These are phyloP conservation scores for Cyprinella venusta DNA, from an alignment of 2,797 vertebrate species.

Conservation along the genomic window DNA sequence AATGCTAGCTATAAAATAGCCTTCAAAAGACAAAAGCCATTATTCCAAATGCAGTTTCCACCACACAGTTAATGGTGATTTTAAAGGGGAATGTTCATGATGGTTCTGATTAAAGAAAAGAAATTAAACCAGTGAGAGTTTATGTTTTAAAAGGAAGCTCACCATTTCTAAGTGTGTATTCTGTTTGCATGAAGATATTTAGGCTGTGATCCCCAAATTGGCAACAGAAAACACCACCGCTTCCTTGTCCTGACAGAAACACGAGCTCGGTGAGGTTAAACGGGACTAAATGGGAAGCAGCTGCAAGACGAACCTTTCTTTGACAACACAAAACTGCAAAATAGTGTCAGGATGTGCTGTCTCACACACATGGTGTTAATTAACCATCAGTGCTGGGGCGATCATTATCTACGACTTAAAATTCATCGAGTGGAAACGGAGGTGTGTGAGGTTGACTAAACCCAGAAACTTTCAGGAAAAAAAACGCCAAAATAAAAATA, in stretches of 20 bases:
- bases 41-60: not conserved
- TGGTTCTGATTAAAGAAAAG: not conserved
- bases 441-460: not conserved
- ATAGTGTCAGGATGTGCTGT: not conserved
- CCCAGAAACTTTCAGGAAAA: not conserved
- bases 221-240: not conserved
- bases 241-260: not conserved
- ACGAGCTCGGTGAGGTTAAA: constrained; percentile 6
- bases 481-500: not conserved
- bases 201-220: not conserved
- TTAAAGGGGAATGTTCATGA: not conserved
- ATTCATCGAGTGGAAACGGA: not conserved
- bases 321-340: constrained; percentile 1
- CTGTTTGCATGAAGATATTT: not conserved
- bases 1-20: not conserved
- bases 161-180: too few species aligned
- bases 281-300: constrained; percentile 25
- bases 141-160: not conserved
- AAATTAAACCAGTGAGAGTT: not conserved
- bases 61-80: not conserved
- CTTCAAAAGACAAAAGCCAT: not conserved
- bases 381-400: not conserved
- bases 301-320: not conserved
- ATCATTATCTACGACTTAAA: not conserved
- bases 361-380: constrained; percentile 1